Evolutionary conservation across 2,113 vertebrate species (phyloP), one percentile per base, ranked within the genome.

Genomic region (Shinisaurus crocodilurus): DNA sequence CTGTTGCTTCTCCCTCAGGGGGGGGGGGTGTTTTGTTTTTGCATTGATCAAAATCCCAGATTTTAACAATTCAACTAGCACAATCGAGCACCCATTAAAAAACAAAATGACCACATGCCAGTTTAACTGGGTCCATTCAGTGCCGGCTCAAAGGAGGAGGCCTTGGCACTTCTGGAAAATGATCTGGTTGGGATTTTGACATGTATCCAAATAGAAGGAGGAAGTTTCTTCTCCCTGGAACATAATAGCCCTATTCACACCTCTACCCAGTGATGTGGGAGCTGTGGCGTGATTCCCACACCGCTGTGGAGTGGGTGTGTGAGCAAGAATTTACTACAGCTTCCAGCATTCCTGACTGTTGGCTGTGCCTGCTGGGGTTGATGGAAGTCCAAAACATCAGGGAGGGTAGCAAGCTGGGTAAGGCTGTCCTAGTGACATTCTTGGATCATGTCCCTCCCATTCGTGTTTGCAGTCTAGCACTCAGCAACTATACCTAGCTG

Each of bases 1-100:
- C 27, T 65, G 63, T 65, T 84, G 0, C 43, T 94, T 93, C 63
- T 90, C 25, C 67, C 90, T 91, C n/a, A 82, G n/a, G n/a, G n/a
- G n/a, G n/a, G n/a, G n/a, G n/a, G n/a, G n/a, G n/a, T n/a, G 25
- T 80, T 40, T 69, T 34, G 10, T 8, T 63, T 74, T 87, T 86
- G 57, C 45, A 70, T 0, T 5, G 6, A 86, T 89, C 83, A 74
- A 72, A 85, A 29, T 89, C 9, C 0, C 0, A 48, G 80, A 27
- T 82, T 57, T 8, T 43, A 40, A 90, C 23, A 77, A 76, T 29
- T 48, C 57, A 76, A 29, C 40, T 57, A 65, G 20, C 29, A 67
- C 82, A 27, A 37, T 82, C 15, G n/a, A 81, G 48, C 37, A 70
- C 12, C 67, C 48, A 6, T 72, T 70, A 72, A 37, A 50, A 69